Conservation (phyloP, 92 coral and sea anemone genomes). For the Siderastrea siderea region DNA sequence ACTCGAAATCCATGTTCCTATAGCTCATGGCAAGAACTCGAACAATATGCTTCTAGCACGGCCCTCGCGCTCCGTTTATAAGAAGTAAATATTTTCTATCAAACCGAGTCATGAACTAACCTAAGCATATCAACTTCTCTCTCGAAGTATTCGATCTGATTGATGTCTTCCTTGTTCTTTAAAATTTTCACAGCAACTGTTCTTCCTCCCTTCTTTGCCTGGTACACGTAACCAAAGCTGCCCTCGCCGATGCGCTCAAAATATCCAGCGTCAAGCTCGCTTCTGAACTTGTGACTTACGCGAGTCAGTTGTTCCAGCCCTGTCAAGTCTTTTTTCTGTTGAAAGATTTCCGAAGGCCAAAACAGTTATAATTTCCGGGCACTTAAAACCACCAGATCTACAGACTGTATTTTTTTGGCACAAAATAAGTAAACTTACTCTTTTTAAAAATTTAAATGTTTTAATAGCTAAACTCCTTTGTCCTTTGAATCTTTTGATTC, state of each 20-base stretch:
- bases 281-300: slow-evolving; percentile 55
- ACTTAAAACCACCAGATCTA: no score
- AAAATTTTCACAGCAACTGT: slow-evolving; percentile 72
- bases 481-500: no score
- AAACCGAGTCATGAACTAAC: background rate
- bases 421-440: no score
- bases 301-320: slow-evolving; percentile 57
- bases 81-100: no score
- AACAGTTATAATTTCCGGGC: no score
- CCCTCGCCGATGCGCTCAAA: slow-evolving; percentile 68
- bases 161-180: slow-evolving; percentile 36
- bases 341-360: background rate
- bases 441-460: no score
- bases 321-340: slow-evolving; percentile 43
- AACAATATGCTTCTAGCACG: no score
- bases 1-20: no score
- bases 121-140: slow-evolving; percentile 69
- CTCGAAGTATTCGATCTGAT: slow-evolving; percentile 57
- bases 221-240: slow-evolving; percentile 66
- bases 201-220: slow-evolving; percentile 60
- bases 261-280: slow-evolving; percentile 59
- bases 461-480: no score
- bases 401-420: no score
- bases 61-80: no score
- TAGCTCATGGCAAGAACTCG: no score